These are phyloP conservation scores for Ginglymostoma cirratum DNA, from an alignment of 2,113 vertebrate species.

Conservation along the genomic window DNA sequence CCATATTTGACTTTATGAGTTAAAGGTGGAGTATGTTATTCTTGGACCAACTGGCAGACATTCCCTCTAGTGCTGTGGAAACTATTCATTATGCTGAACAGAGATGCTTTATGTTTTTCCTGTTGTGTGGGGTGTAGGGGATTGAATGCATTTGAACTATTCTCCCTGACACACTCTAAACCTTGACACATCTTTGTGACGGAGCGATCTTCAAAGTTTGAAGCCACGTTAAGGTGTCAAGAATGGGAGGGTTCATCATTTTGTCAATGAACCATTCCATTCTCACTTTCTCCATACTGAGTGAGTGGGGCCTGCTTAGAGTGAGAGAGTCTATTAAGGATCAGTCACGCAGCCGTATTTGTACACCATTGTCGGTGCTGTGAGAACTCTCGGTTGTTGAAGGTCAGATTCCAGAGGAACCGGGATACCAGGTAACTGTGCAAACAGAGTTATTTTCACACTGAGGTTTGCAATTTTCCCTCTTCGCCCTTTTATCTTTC, in stretches of 20 bases:
- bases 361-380: background rate
- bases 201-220: background rate
- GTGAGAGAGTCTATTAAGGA: background rate
- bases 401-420: background rate
- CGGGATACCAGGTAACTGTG: background rate
- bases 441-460: background rate
- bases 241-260: background rate
- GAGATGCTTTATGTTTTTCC: background rate
- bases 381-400: background rate
- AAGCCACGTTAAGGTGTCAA: background rate
- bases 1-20: background rate
- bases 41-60: background rate
- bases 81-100: background rate
- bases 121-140: background rate
- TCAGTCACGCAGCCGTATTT: background rate
- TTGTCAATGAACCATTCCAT: background rate
- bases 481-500: background rate
- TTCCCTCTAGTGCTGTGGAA: background rate
- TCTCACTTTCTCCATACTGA: background rate
- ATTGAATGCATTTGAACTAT: background rate
- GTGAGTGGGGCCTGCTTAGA: background rate
- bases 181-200: background rate
- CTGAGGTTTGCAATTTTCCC: background rate
- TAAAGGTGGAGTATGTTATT: constrained; percentile 27
- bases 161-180: background rate